These are phyloP conservation scores for Cyprinodon brontotheroides DNA, from an alignment of 2,113 vertebrate species.

Conservation along the genomic window DNA sequence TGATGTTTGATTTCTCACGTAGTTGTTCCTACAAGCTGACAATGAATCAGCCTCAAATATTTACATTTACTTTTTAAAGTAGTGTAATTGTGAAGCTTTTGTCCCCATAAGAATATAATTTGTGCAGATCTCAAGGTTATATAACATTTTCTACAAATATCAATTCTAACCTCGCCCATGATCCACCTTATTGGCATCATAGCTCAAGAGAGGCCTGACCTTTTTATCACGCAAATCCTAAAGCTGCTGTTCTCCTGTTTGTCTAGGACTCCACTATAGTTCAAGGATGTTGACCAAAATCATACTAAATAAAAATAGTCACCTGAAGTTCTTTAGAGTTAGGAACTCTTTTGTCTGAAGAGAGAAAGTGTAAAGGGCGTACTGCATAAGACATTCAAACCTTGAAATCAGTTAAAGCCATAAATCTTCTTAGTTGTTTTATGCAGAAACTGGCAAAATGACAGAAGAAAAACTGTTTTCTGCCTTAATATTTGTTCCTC, in stretches of 20 bases:
- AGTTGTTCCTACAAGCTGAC: no score
- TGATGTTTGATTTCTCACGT: no score
- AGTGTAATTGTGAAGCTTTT: no score
- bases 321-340: neutral
- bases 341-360: neutral
- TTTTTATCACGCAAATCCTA: neutral
- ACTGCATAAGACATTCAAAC: neutral
- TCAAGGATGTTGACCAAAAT: neutral
- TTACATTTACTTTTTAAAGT: no score
- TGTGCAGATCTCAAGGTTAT: neutral
- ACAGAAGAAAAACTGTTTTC: neutral
- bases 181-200: neutral
- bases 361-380: neutral
- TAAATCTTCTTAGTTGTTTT: neutral
- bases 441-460: no score
- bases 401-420: neutral
- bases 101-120: no score
- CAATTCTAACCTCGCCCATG: neutral
- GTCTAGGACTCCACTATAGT: neutral
- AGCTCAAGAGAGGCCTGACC: no score
- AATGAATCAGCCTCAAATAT: no score
- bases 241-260: neutral
- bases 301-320: neutral
- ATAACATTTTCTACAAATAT: neutral
- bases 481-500: neutral